phyloP scores from a whole-genome alignment of 2,113 vertebrate species.

The Xenopus tropicalis region DNA sequence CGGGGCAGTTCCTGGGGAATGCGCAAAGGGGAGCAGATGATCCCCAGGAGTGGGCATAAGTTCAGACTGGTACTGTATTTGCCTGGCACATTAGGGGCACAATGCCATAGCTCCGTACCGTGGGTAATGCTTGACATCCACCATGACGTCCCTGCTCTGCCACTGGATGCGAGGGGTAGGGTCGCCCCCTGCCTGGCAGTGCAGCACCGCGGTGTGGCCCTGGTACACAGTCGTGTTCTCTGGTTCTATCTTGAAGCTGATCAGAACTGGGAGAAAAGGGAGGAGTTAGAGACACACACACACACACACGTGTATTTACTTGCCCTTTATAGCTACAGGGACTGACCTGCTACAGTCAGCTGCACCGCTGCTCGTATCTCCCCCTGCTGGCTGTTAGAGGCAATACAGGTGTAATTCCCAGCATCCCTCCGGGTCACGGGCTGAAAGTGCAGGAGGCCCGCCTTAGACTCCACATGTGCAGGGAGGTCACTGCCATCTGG shows the following conservation, averaged over 20 bases:
- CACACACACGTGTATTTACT: too few species aligned
- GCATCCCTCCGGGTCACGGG: conserved; percentile 83
- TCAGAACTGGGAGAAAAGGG: conserved; percentile 69
- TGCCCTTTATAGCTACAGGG: too few species aligned
- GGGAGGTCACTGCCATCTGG: conserved; percentile 85
- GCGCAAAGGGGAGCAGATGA: too few species aligned
- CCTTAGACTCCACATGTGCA: conserved; percentile 71
- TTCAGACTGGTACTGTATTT: too few species aligned
- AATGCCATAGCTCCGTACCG: conserved; percentile 63
- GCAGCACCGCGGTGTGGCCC: conserved; percentile 89
- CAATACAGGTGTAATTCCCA: conserved; percentile 89
- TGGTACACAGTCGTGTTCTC: conserved; percentile 92
- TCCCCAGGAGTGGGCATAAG: too few species aligned
- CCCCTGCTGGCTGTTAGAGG: conserved; percentile 86
- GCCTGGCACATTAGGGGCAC: too few species aligned
- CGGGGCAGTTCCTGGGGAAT: too few species aligned
- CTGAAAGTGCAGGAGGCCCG: conserved; percentile 80
- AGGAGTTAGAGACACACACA: background rate
- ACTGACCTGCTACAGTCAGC: conserved; percentile 86
- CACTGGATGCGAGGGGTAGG: conserved; percentile 88
- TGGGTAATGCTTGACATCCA: conserved; percentile 70
- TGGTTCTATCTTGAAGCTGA: conserved; percentile 86
- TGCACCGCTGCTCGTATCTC: conserved; percentile 84
- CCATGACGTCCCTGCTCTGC: conserved; percentile 85
- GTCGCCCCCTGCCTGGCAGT: conserved; percentile 90